A percentile compares a stretch with the other conserved stretches of the same genome.
These are phyloP conservation scores for Hycleus cichorii DNA, from an alignment of 1,140 invertebrate genomes.

Conservation along the genomic window DNA sequence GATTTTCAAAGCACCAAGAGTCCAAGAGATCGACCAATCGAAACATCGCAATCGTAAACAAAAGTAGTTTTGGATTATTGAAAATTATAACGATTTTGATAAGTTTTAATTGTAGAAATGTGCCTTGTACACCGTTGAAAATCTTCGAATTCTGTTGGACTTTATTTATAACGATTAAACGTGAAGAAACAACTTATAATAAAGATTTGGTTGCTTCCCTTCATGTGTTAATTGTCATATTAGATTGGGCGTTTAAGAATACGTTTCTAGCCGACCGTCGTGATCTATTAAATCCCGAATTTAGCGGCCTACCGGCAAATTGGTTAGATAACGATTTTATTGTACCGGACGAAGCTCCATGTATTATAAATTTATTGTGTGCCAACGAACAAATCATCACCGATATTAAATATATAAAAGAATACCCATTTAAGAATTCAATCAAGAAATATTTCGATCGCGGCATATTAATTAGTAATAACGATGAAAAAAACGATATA, in stretches of 20 bases:
- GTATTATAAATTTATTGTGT: conserved; percentile 79
- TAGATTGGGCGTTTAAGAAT: conserved; percentile 87
- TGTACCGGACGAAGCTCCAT: conserved; percentile 59
- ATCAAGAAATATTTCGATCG: conserved; percentile 75
- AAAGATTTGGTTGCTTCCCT: conserved; percentile 93
- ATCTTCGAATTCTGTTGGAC: conserved; percentile 93
- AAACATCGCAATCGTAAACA: conserved; percentile 60
- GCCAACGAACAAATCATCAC: conserved; percentile 68
- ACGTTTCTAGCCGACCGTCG: conserved; percentile 69
- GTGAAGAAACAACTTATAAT: conserved; percentile 69
- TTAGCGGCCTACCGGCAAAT: conserved; percentile 67
- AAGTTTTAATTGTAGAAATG: conserved; percentile 43
- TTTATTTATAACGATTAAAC: conserved; percentile 87
- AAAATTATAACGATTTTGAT: not conserved
- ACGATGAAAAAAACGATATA: conserved; percentile 57
- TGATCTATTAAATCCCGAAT: conserved; percentile 79
- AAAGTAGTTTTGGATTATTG: conserved; percentile 43
- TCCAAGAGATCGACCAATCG: conserved; percentile 41
- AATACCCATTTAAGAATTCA: conserved; percentile 77
- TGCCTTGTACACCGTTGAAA: conserved; percentile 67
- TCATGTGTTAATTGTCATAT: conserved; percentile 81
- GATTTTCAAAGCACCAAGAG: conserved; percentile 66
- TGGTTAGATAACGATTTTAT: conserved; percentile 62
- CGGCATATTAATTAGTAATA: conserved; percentile 61
- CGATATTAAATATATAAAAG: conserved; percentile 85